phyloP scores from a whole-genome alignment of 1,140 invertebrate species.

The Tenebrio molitor region DNA sequence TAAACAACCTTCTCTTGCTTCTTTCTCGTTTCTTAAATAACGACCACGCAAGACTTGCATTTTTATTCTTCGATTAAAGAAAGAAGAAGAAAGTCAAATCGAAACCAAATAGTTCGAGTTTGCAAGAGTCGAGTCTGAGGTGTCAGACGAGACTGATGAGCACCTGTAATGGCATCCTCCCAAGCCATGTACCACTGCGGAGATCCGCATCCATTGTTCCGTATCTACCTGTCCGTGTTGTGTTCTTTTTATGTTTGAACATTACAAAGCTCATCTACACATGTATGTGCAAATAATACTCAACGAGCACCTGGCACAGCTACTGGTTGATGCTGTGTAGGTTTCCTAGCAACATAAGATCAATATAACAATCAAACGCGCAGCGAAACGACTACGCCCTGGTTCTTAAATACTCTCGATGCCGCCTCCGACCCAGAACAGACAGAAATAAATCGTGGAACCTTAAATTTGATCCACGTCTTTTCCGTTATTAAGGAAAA shows the following conservation, averaged over 20 bases:
- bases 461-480: constrained; percentile 37
- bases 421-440: constrained; percentile 38
- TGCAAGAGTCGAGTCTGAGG: too few relatives aligned
- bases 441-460: constrained; percentile 44
- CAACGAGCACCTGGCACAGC: constrained; percentile 41
- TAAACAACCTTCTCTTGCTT: too few relatives aligned
- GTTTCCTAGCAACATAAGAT: constrained; percentile 59
- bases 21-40: too few relatives aligned
- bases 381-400: constrained; percentile 60
- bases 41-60: too few relatives aligned
- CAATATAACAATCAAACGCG: constrained; percentile 63
- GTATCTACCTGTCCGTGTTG: constrained; percentile 20
- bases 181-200: too few relatives aligned
- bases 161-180: too few relatives aligned
- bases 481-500: constrained; percentile 25
- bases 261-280: constrained; percentile 38
- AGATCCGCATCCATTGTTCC: constrained; percentile 15
- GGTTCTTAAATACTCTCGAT: constrained; percentile 52
- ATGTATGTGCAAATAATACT: constrained; percentile 41
- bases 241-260: constrained; percentile 27
- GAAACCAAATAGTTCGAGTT: too few relatives aligned
- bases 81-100: too few relatives aligned
- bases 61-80: too few relatives aligned
- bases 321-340: constrained; percentile 51
- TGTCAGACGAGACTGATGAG: too few relatives aligned